Evolutionary conservation across 2,888 invertebrate species (phyloP), one percentile per base, ranked within the genome.

Genomic region (Tiphia femorata): DNA sequence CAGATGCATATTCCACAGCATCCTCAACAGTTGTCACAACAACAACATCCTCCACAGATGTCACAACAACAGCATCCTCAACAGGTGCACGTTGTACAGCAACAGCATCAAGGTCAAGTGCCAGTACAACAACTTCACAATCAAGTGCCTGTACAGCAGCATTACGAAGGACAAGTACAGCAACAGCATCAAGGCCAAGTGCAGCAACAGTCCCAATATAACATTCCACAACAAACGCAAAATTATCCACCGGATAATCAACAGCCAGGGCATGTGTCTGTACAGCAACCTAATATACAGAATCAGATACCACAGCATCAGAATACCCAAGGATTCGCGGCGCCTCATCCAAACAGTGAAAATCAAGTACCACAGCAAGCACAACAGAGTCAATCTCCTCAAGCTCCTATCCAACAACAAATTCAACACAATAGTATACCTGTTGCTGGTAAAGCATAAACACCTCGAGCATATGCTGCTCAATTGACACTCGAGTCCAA

Each of bases 311-410:
- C 52, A n/a, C 61, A 64, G 21, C 72, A 73, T 37, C 76, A 72
- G 47, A 60, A 58, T 25, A 29, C 37, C 48, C 53, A 66, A 50
- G 40, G 12, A 21, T 59, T 57, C 14, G 56, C 35, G 7, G 56
- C 61, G 3, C 48, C 43, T 4, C 62, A 56, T 20, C 62, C 63
- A 35, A 46, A 48, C 14, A 58, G 27, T 19, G 67, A 64, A 25
- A 72, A 65, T 53, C 70, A 73, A 58, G 67, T 64, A n/a, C 70
- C 73, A 48, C 75, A 73, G 20, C 70, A 62, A 37, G 54, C 55
- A n/a, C 67, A 41, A 16, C 64, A 58, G 40, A 19, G 16, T 20
- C 40, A 12, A 25, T n/a, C n/a, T n/a, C n/a, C n/a, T n/a, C 50
- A 53, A 25, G 40, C 41, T 2, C 1, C 68, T n/a, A 19, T n/a